These are phyloP conservation scores for Gryllus bimaculatus DNA, from an alignment of 1,140 invertebrate species.

Conservation along the genomic window DNA sequence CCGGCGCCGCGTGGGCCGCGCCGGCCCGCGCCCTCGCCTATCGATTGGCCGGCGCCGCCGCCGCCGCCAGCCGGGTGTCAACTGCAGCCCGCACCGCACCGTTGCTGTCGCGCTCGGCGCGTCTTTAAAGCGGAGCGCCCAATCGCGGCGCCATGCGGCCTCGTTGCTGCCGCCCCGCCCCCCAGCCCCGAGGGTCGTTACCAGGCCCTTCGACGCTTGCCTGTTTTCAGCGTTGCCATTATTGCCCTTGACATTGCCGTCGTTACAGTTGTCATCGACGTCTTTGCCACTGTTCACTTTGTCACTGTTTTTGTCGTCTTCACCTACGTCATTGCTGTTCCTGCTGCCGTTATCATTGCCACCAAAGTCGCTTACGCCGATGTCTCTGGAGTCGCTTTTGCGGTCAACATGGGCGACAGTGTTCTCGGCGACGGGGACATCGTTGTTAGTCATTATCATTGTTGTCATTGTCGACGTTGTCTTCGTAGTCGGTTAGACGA, in stretches of 20 bases:
- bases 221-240: not conserved
- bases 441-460: not conserved
- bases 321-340: not conserved
- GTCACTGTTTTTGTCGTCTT: not conserved
- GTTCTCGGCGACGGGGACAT: not conserved
- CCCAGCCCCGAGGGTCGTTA: too few relatives aligned
- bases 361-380: not conserved
- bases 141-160: too few relatives aligned
- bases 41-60: too few relatives aligned
- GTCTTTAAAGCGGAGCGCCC: too few relatives aligned
- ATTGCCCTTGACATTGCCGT: not conserved
- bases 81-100: too few relatives aligned
- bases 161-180: too few relatives aligned
- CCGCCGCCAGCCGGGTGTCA: too few relatives aligned
- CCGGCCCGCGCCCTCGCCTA: too few relatives aligned
- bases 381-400: not conserved
- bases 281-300: not conserved
- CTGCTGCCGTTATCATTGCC: not conserved
- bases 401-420: not conserved
- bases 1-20: too few relatives aligned
- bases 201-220: too few relatives aligned
- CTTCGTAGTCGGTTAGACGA: too few relatives aligned
- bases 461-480: not conserved
- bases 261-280: not conserved
- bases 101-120: too few relatives aligned